Evolutionary conservation across 2,888 invertebrate genomes (phyloP), one percentile per base, ranked within the genome.

Genomic region (Junonia oenone): DNA sequence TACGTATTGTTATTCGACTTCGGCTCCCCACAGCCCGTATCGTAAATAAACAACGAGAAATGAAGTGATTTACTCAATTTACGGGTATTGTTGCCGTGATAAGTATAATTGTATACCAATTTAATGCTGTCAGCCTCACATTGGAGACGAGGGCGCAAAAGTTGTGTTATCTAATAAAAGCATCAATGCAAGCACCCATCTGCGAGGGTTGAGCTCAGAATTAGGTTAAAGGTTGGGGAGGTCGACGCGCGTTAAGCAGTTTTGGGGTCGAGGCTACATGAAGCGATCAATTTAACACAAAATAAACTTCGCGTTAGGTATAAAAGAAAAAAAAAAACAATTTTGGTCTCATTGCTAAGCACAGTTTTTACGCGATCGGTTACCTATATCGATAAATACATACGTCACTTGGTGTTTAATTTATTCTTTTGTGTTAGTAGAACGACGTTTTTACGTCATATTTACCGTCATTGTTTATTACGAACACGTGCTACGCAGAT

Each of bases 151-250:
- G 63, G 48, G 65, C 63, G 66, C 65, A 67, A 71, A 72, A 75
- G 63, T 71, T 61, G 65, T 69, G 64, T 78, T 73, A 79, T 75
- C 71, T 68, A 78, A 81, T 79, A 78, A 79, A 75, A 78, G 70
- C 71, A 68, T 72, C 74, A 76, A 73, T 77, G 74, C 73, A 74
- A 71, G 75, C 68, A 64, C 64, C 73, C 73, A 76, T 74, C 72
- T 73, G 74, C 65, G 75, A 78, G 81, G 78, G 77, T 69, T 73
- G 70, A 68, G 70, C 69, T 64, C 63, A 64, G 73, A 83, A 82
- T 82, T 82, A 76, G 83, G 81, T 83, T 78, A 82, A 76, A 83
- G 78, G 76, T 79, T 75, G 77, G 76, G 75, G 75, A 76, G 76
- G 74, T 76, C 71, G 72, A 66, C 67, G 71, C 68, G 67, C 70